Base-by-base conservation (phyloP, 2,113 vertebrate genomes). In the Poecile atricapillus region DNA sequence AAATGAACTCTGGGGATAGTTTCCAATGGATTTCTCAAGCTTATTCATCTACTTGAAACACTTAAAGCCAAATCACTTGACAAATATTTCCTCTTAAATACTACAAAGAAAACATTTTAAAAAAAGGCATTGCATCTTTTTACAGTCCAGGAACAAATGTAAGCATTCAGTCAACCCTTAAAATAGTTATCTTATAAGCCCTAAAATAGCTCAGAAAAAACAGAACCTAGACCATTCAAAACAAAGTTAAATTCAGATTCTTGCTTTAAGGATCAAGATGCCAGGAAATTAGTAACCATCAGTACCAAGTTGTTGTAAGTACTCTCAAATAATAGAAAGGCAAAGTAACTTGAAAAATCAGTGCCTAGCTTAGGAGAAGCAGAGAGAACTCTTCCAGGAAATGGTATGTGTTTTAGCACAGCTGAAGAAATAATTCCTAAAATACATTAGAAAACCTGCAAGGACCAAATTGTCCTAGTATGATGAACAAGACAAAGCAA, bases 21-120 rank as follows among this genome's bases (percentile, higher is more conserved):
- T 95, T 94, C 81, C 95, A 94, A 90, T 93, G 70, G 50, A 63
- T 82, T 85, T 91, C 58, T 91, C 67, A 65, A 55, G 67, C 25
- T 91, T 83, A 94, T 87, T 28, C 37, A 62, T 89, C 58, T 84
- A 43, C 28, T 47, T 80, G n/a, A 47, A 82, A 65, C 37, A 47
- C 50, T 92, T 81, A 79, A 78, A 91, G 31, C 25, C 18, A 84
- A 85, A 93, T 76, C 44, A 87, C 33, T 91, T 87, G 62, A 78
- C n/a, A 94, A 93, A 93, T 6, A 69, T 82, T 94, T 95, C 30
- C 30, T 70, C 44, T 91, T 41, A 85, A 73, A 79, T 49, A 68
- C 65, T 67, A 47, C 31, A 77, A 91, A 70, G 25, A 73, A 89
- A 94, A 87, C 46, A 65, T 60, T 39, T 86, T 79, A 0, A 9